Evolutionary conservation across 2,797 vertebrate genomes (phyloP).

Genomic region (Emys orbicularis): DNA sequence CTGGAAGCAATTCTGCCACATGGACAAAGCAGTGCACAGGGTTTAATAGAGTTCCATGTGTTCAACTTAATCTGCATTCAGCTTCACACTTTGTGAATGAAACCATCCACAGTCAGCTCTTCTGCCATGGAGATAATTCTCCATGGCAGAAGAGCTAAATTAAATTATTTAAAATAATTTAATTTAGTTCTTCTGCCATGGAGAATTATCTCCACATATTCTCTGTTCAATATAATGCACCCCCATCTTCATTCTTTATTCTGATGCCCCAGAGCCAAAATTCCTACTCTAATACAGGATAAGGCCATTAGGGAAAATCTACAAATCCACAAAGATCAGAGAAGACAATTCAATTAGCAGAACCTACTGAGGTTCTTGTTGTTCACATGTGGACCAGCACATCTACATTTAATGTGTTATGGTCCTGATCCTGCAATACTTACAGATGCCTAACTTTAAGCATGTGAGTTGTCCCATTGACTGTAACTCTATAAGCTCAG

Average conservation of each 20-base stretch:
- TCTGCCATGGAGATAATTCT: neutral
- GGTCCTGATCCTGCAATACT: neutral
- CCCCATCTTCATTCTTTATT: neutral
- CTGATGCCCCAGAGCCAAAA: fast-evolving
- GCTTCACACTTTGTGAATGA: neutral
- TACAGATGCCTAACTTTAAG: neutral
- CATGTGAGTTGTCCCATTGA: neutral
- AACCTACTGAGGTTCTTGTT: neutral
- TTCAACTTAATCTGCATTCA: neutral
- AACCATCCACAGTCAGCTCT: neutral
- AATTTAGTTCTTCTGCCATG: neutral
- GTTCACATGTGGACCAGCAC: neutral
- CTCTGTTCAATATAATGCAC: neutral
- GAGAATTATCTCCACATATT: neutral
- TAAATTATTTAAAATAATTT: too few species aligned
- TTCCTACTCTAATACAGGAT: neutral
- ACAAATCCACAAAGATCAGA: neutral
- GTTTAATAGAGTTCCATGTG: neutral
- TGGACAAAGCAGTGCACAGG: neutral
- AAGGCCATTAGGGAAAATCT: neutral
- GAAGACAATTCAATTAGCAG: neutral
- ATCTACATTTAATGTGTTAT: neutral
- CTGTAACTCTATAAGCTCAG: neutral
- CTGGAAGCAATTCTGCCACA: neutral
- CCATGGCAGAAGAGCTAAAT: too few species aligned